These are phyloP conservation scores for Rhinella marina DNA, from an alignment of 2,797 vertebrate species.

Conservation along the genomic window DNA sequence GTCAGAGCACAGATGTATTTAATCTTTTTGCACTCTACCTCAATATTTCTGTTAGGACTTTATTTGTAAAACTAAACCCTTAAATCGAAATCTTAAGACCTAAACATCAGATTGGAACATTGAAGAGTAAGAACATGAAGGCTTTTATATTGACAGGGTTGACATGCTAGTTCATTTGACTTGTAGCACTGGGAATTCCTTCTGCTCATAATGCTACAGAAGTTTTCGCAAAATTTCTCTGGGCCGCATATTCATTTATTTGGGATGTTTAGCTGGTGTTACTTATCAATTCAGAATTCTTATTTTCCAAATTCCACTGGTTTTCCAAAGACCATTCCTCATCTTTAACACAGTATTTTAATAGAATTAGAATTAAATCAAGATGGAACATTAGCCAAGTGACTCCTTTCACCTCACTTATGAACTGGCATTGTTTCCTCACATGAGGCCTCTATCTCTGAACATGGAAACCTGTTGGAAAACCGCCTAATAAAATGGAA, in stretches of 20 bases:
- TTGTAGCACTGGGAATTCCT: not conserved
- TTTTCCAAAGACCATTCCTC: not conserved
- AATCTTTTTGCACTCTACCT: slow-evolving; percentile 14
- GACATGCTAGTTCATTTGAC: not conserved
- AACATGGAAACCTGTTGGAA: not conserved
- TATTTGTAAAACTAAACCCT: not conserved
- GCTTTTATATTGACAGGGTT: not conserved
- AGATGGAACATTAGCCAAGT: not conserved
- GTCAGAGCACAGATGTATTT: slow-evolving; percentile 30
- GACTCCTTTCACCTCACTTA: not conserved
- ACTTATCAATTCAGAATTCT: too few relatives aligned
- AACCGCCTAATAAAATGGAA: too few relatives aligned
- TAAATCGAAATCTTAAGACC: not conserved
- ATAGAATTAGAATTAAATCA: not conserved
- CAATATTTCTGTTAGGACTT: not conserved
- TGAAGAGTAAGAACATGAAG: not conserved
- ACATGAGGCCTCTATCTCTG: not conserved
- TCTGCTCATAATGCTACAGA: not conserved
- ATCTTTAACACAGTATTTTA: not conserved
- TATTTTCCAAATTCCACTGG: too few relatives aligned
- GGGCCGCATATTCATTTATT: too few relatives aligned
- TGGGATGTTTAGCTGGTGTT: too few relatives aligned
- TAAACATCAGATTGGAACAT: not conserved
- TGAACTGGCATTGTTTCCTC: not conserved
- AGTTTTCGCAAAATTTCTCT: not conserved